Percentiles rank a stretch among this genome's conserved stretches.
phyloP scores from a whole-genome alignment of 1,140 invertebrate species.

The Drosophila pallidifrons region DNA sequence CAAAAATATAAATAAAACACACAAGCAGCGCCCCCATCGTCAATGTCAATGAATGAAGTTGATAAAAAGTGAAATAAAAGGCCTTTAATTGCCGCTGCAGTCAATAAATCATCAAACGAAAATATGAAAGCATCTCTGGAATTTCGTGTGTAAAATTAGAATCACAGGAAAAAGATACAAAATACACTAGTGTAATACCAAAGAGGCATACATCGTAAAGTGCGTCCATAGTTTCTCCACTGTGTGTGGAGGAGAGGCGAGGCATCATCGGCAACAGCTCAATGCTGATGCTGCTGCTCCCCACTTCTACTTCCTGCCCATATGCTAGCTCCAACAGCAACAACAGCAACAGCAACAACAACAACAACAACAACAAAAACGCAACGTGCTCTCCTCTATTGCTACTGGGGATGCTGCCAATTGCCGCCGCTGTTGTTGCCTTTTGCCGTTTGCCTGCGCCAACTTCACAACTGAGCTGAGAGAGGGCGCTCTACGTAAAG shows the following conservation, averaged over 20 bases:
- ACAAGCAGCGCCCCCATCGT: slow-evolving; percentile 49
- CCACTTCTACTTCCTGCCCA: slow-evolving; percentile 59
- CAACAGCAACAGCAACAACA: slow-evolving; percentile 33
- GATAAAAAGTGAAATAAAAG: slow-evolving; percentile 81
- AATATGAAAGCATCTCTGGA: slow-evolving; percentile 81
- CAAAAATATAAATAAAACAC: slow-evolving; percentile 79
- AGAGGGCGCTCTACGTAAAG: background rate
- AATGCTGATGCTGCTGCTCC: slow-evolving; percentile 19
- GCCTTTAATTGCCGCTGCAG: slow-evolving; percentile 80
- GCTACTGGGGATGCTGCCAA: slow-evolving; percentile 73
- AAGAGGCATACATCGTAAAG: slow-evolving; percentile 66
- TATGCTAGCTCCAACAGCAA: slow-evolving; percentile 56
- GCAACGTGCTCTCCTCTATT: slow-evolving; percentile 41
- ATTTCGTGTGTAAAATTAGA: slow-evolving; percentile 77
- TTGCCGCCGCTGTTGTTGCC: slow-evolving; percentile 12
- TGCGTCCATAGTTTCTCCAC: slow-evolving; percentile 50
- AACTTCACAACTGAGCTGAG: slow-evolving; percentile 11
- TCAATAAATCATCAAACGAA: slow-evolving; percentile 83
- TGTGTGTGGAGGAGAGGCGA: slow-evolving; percentile 32
- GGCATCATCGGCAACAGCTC: slow-evolving; percentile 38
- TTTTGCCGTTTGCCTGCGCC: slow-evolving; percentile 17
- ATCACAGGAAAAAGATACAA: slow-evolving; percentile 68
- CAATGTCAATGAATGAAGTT: slow-evolving; percentile 79
- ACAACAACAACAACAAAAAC: slow-evolving; percentile 39
- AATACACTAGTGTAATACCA: slow-evolving; percentile 58